Percentiles rank a stretch among this genome's conserved stretches.
These are phyloP conservation scores for Eumacrocentrus americanus DNA, from an alignment of 2,888 invertebrate genomes.

Conservation along the genomic window DNA sequence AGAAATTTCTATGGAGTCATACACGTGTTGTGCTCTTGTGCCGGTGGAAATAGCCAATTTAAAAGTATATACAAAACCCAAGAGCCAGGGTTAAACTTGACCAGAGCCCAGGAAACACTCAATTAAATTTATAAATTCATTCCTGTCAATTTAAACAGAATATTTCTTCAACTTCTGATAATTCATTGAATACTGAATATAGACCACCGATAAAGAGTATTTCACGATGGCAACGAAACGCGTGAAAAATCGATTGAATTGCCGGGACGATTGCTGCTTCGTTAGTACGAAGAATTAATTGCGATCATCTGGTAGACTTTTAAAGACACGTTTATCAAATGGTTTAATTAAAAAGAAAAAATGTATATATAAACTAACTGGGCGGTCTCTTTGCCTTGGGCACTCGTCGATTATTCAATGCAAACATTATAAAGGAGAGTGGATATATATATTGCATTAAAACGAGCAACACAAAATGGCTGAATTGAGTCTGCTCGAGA, in stretches of 20 bases:
- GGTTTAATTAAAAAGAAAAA: not conserved
- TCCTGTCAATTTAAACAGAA: too few relatives aligned
- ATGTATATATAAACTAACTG: not conserved
- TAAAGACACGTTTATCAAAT: slow-evolving; percentile 2
- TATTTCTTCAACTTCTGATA: too few relatives aligned
- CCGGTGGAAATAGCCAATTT: slow-evolving; percentile 42
- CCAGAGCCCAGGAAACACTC: not conserved
- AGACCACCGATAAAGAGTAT: not conserved
- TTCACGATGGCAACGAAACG: not conserved
- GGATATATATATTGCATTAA: not conserved
- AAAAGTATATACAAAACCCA: slow-evolving; percentile 31
- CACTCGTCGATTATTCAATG: slow-evolving; percentile 7
- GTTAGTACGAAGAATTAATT: slow-evolving; percentile 23
- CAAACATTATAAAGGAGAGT: not conserved
- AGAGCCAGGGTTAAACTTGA: too few relatives aligned
- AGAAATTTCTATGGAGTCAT: slow-evolving; percentile 30
- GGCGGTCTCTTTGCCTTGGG: slow-evolving; percentile 12
- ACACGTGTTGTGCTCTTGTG: slow-evolving; percentile 3
- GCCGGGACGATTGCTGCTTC: slow-evolving; percentile 32
- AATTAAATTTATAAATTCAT: not conserved
- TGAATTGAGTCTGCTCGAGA: slow-evolving; percentile 9
- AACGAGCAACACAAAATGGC: slow-evolving; percentile 11
- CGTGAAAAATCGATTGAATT: slow-evolving; percentile 39
- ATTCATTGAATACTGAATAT: not conserved
- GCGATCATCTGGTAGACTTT: not conserved